Conservation (phyloP, 2,888 invertebrate genomes). For the Hermodice carunculata region DNA sequence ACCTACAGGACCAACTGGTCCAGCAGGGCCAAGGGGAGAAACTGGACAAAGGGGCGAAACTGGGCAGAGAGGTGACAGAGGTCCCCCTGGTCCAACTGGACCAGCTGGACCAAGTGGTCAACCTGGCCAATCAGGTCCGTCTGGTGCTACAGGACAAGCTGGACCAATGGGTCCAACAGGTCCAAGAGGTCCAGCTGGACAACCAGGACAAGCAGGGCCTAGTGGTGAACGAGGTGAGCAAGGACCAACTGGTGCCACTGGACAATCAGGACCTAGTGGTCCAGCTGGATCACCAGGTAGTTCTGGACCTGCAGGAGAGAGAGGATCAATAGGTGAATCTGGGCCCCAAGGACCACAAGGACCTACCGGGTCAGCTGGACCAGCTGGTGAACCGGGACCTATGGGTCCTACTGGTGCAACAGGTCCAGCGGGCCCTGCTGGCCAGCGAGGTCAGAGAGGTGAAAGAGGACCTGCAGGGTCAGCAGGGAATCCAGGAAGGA, state of each 20-base stretch:
- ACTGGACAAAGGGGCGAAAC: not conserved
- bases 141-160: not conserved
- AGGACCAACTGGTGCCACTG: slow-evolving; percentile 11
- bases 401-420: slow-evolving; percentile 9
- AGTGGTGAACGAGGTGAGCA: slow-evolving; percentile 21
- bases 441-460: slow-evolving; percentile 19
- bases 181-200: slow-evolving; percentile 23
- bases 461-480: slow-evolving; percentile 1
- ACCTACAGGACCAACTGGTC: slow-evolving; percentile 18
- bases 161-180: slow-evolving; percentile 3
- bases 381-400: slow-evolving; percentile 13
- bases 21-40: not conserved
- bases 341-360: slow-evolving; percentile 26
- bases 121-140: slow-evolving; percentile 19
- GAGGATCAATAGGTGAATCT: slow-evolving; percentile 25
- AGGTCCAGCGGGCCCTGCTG: slow-evolving; percentile 27
- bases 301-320: slow-evolving; percentile 16
- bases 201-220: slow-evolving; percentile 18
- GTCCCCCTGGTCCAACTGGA: slow-evolving; percentile 11
- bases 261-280: slow-evolving; percentile 15
- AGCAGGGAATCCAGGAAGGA: slow-evolving; percentile 11
- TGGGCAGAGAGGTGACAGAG: not conserved
- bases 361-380: slow-evolving; percentile 8
- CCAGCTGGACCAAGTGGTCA: slow-evolving; percentile 16
- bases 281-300: slow-evolving; percentile 18